Evolutionary conservation across 2,113 vertebrate genomes (phyloP), one percentile per base, ranked within the genome.

Genomic region (Pterocles gutturalis): DNA sequence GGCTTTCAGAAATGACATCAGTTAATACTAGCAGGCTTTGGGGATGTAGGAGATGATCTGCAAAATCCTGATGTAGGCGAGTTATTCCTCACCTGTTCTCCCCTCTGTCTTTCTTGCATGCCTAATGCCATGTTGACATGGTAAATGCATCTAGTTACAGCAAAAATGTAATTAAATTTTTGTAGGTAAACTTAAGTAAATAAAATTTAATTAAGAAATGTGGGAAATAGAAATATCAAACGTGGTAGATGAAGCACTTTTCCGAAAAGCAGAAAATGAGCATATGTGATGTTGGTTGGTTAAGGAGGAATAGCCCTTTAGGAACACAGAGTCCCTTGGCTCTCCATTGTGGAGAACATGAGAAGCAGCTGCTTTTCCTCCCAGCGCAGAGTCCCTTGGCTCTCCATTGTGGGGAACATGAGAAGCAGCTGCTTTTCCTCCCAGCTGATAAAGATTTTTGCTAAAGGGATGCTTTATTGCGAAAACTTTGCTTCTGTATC

Each of bases 171-270:
- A 72, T 87, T 53, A 10, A 11, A 10, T 26, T 71, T 92, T 28
- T 46, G 43, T 64, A n/a, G 41, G 43, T 65, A 69, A 89, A 64
- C 31, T 17, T n/a, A 46, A 53, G 45, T 43, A 60, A 84, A 65
- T 70, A 45, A 22, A 65, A 43, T 16, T 20, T 60, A 57, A 64
- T 41, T 64, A 31, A 61, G 75, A 60, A 65, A 48, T 67, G 51
- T 1, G 69, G 57, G 79, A 60, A 82, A 79, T 60, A 34, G 21
- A 55, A 87, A 31, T 34, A 48, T n/a, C 43, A 84, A 81, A 5
- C 1, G 0, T 5, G 34, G 41, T 55, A 17, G 25, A 8, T 16
- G 53, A 53, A n/a, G 14, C 0, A 0, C 5, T 5, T 49, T 17
- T 28, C 2, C 7, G 45, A 21, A 34, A 79, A 75, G 60, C 43